Evolutionary conservation across 2,888 invertebrate genomes (phyloP).

Genomic region (Hoplodrina blanda): DNA sequence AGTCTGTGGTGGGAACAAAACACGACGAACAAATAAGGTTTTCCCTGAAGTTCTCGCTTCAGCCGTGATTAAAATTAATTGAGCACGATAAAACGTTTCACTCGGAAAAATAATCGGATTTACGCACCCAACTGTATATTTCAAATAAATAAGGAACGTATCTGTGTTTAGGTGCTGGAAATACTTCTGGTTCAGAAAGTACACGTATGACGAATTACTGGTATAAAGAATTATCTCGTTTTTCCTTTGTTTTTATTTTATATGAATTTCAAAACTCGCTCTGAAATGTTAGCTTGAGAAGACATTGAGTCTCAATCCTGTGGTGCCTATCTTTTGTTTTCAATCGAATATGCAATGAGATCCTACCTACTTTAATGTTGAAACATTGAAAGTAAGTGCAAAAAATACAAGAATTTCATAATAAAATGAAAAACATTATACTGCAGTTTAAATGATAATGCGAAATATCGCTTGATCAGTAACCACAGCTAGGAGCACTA

Average conservation of each 20-base stretch:
- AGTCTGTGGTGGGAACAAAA: constrained; percentile 39
- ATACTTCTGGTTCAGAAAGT: background rate
- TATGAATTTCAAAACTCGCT: background rate
- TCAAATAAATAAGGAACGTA: background rate
- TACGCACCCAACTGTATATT: background rate
- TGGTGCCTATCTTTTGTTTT: no score
- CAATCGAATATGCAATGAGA: no score
- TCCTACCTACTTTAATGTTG: no score
- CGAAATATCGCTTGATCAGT: no score
- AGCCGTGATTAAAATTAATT: constrained; percentile 33
- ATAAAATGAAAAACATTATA: no score
- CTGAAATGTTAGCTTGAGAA: no score
- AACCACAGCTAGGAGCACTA: no score
- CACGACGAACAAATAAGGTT: constrained; percentile 37
- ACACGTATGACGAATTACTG: constrained; percentile 12
- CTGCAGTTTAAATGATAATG: no score
- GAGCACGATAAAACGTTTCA: constrained; percentile 14
- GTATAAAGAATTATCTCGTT: constrained; percentile 4
- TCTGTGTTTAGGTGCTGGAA: background rate
- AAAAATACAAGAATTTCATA: no score
- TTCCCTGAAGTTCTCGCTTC: constrained; percentile 8
- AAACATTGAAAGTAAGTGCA: no score
- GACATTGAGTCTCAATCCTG: no score
- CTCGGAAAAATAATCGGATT: constrained; percentile 23
- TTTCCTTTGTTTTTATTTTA: no score